Evolutionary conservation across 92 coral and sea anemone species (phyloP).

Genomic region (Diadumene lineata): DNA sequence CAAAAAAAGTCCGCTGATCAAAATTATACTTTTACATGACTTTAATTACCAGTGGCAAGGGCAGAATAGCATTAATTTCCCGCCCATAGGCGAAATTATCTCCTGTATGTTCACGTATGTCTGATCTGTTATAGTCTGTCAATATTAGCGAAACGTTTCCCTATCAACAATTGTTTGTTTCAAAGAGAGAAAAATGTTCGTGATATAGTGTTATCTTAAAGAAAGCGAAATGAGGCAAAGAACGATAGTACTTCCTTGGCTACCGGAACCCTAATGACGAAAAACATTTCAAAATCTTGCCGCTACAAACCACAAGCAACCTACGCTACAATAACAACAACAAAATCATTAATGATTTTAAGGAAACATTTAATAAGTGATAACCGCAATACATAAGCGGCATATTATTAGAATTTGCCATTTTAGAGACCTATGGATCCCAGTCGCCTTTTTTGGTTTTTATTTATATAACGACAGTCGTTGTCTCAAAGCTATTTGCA

Average conservation of each 20-base stretch:
- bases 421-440: neutral
- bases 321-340: constrained; percentile 13
- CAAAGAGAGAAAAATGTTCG: no score
- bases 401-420: neutral
- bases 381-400: neutral
- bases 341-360: neutral
- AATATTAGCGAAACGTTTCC: no score
- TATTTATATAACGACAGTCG: no score
- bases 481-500: no score
- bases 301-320: constrained; percentile 1
- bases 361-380: constrained; percentile 12
- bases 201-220: constrained; percentile 5
- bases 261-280: constrained; percentile 22
- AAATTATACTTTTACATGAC: no score
- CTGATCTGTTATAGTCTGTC: no score
- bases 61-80: no score
- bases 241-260: constrained; percentile 15
- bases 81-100: no score
- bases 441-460: no score
- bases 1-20: no score
- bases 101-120: neutral
- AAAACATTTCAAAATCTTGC: constrained; percentile 3
- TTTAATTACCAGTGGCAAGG: no score
- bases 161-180: no score
- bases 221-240: constrained; percentile 1